Base-by-base conservation (phyloP, 2,113 vertebrate genomes). In the Podocnemis expansa region DNA sequence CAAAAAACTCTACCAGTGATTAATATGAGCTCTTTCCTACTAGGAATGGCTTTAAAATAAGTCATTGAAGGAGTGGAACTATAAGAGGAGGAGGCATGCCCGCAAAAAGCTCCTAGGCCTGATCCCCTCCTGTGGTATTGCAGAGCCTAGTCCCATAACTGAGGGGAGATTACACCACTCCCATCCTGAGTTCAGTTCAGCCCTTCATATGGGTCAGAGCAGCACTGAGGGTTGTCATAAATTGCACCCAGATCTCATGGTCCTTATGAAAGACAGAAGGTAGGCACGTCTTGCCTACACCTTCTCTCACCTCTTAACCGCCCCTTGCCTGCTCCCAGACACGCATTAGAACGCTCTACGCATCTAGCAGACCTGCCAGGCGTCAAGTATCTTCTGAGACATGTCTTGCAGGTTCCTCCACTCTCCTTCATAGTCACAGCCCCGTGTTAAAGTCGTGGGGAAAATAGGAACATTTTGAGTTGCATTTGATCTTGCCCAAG, bases 1-100 rank as follows among this genome's bases (percentile, higher is more conserved):
- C 85, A 95, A 51, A 58, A 41, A 88, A 89, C 12, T 78, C 88
- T 89, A 79, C 90, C 75, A 85, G 88, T 90, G 94, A 93, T 63
- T 43, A 38, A 95, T 92, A 2, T 0, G 63, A 95, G 67, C 76
- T 34, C 31, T 8, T 89, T 93, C 51, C 67, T 34, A 43, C 24
- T 25, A 76, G 73, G 73, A 76, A 31, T n/a, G 34, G 8, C 51
- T 85, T 76, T 34, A 34, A 81, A 1, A 38, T 19, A 12, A 49
- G 52, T 41, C 75, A 0, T 8, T 14, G 45, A 81, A 34, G 21
- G 41, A 19, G 25, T 41, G 5, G 0, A 51, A 58, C 78, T 38
- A 34, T 0, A 5, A 47, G 92, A 63, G 8, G 29, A 13, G 12
- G 52, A 34, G 1, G 16, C 4, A 76, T 45, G 41, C 41, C 12